Evolutionary conservation across 2,113 vertebrate genomes (phyloP).

Genomic region (Parus major): DNA sequence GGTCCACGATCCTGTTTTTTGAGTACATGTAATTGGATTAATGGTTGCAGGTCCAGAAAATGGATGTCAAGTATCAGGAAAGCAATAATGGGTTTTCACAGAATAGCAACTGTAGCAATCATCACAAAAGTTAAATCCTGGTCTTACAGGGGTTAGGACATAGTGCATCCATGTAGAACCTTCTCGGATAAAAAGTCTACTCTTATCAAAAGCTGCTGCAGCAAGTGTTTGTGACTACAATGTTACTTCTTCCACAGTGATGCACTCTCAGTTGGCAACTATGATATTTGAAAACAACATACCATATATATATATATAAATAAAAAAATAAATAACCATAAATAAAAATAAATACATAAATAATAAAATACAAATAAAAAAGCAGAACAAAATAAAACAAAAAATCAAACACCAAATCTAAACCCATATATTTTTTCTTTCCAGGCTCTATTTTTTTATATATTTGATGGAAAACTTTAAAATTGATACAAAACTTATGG

Average conservation of each 20-base stretch:
- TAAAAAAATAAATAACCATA: no score
- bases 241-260: neutral
- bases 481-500: neutral
- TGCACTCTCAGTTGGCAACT: neutral
- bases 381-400: neutral
- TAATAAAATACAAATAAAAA: no score
- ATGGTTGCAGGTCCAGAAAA: neutral
- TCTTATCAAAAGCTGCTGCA: neutral
- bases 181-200: neutral
- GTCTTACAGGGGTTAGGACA: neutral
- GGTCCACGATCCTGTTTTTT: neutral
- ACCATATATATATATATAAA: fast-evolving
- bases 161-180: neutral
- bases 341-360: no score
- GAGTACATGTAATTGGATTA: neutral
- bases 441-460: neutral
- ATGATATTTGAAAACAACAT: neutral
- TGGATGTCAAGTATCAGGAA: neutral
- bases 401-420: neutral
- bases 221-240: neutral
- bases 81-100: neutral
- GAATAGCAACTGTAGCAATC: neutral
- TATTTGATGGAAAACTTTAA: neutral
- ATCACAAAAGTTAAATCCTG: neutral
- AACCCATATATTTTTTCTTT: neutral